Conservation (phyloP, 1,140 invertebrate genomes). For the Streblospio benedicti region DNA sequence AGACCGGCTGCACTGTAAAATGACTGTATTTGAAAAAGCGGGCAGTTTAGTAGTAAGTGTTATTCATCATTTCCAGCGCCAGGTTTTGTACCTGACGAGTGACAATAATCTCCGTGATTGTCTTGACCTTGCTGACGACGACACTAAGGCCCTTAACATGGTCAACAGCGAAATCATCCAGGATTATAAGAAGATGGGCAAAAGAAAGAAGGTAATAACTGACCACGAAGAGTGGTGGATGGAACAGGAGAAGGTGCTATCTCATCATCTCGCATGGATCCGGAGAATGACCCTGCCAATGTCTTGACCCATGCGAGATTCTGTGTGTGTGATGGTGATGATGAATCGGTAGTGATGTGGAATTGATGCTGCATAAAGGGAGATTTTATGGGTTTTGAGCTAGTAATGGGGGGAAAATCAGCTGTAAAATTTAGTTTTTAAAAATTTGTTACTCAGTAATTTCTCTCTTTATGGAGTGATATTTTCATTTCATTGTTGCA, state of each 20-base stretch:
- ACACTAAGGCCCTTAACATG: neutral
- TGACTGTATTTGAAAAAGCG: neutral
- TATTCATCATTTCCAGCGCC: conserved; percentile 52
- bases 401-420: too few species aligned
- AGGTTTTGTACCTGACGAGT: conserved; percentile 66
- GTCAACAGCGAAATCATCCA: conserved; percentile 58
- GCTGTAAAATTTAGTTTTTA: too few species aligned
- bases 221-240: neutral
- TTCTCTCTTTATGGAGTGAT: too few species aligned
- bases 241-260: neutral
- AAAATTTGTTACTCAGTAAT: too few species aligned
- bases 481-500: too few species aligned
- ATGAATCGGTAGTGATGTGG: too few species aligned
- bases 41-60: neutral
- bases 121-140: neutral
- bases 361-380: too few species aligned
- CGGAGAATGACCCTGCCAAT: too few species aligned
- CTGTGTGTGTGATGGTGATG: too few species aligned
- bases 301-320: too few species aligned
- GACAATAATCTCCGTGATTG: conserved; percentile 67
- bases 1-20: neutral
- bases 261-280: too few species aligned
- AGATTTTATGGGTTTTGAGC: too few species aligned
- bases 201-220: conserved; percentile 28
- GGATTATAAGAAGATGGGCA: conserved; percentile 65